Evolutionary conservation across 2,797 vertebrate genomes (phyloP), one percentile per base, ranked within the genome.

Genomic region (Anableps anableps): DNA sequence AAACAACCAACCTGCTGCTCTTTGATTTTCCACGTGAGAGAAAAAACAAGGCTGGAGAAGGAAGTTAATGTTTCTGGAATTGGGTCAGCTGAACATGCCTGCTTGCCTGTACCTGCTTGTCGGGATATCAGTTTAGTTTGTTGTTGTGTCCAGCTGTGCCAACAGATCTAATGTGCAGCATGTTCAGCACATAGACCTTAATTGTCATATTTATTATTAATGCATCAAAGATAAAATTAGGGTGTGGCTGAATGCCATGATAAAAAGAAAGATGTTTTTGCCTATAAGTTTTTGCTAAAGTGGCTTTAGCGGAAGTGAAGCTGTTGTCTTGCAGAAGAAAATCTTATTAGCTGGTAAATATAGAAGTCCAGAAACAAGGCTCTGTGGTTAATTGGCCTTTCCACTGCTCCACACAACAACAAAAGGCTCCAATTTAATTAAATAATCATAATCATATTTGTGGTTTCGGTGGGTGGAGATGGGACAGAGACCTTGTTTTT

Each of bases 261-360:
- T 23, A 19, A 68, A 41, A 74, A 72, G 36, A 58, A 78, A 48
- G 38, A 26, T 9, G 53, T 71, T 64, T 29, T 53, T 38, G 31
- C 51, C 58, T 60, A 50, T 14, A 7, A 14, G 75, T 62, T 72
- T 77, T 31, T 11, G 0, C 11, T n/a, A 26, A 53, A 51, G 55
- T 74, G 72, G 79, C 80, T 82, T 79, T 51, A 50, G 64, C 76
- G 53, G 60, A 74, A 31, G 21, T 77, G 29, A 31, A 75, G 74
- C 29, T 70, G 16, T 86, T 79, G 81, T 82, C 68, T 85, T 31
- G 70, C 17, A 74, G 14, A 41, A 45, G 68, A 77, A 62, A 83
- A 79, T 86, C 48, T 38, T 29, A 76, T 60, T 48, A 41, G 31
- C 34, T 79, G 48, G 76, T 48, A 75, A 82, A 73, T 48, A 50